Conservation (phyloP, 2,797 vertebrate genomes). For the Ara ararauna region DNA sequence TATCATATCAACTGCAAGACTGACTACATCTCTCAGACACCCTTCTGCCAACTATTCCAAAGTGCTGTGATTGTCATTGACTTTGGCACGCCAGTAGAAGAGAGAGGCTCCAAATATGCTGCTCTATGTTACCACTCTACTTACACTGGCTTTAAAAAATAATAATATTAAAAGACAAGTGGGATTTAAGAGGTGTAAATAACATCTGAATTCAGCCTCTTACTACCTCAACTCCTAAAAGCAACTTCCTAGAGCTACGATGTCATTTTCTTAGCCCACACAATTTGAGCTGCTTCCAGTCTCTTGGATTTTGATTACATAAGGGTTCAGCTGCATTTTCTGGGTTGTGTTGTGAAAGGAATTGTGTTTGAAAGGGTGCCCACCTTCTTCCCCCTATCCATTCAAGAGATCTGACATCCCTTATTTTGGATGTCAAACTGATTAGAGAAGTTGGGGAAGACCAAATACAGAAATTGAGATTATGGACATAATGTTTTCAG, state of each 20-base stretch:
- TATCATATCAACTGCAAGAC: not conserved
- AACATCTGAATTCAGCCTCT: constrained; percentile 31
- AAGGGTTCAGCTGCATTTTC: not conserved
- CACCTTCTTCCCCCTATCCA: not conserved
- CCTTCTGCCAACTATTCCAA: not conserved
- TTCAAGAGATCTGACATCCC: not conserved
- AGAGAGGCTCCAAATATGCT: not conserved
- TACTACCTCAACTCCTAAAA: constrained; percentile 30
- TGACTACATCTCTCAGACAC: not conserved
- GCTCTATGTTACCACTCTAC: not conserved
- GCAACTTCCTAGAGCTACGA: constrained; percentile 20
- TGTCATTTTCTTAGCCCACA: constrained; percentile 20
- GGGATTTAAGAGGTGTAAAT: constrained; percentile 21
- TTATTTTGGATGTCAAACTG: constrained; percentile 16
- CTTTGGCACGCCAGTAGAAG: not conserved
- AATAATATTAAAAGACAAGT: not conserved
- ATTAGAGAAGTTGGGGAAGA: not conserved
- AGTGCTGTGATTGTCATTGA: not conserved
- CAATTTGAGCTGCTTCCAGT: constrained; percentile 12
- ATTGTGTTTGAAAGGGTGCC: not conserved
- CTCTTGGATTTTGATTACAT: constrained; percentile 22
- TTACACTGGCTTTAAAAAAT: not conserved
- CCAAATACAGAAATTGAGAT: not conserved
- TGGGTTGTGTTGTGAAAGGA: not conserved
- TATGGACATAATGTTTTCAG: not conserved